These are phyloP conservation scores for Arion vulgaris DNA, from an alignment of 1,140 invertebrate genomes.

Conservation along the genomic window DNA sequence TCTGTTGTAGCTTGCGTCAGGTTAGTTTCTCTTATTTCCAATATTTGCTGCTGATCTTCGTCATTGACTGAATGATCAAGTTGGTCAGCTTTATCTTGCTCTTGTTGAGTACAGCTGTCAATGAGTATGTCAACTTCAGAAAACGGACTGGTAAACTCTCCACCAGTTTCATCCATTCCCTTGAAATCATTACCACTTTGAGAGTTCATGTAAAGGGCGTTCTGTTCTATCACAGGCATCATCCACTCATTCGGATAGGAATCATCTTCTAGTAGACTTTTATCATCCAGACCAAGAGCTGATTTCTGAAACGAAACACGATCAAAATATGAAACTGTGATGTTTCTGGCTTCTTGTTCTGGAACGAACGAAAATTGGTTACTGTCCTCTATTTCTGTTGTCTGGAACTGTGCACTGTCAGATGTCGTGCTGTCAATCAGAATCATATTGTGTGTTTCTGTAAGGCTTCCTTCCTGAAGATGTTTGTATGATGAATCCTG, in stretches of 20 bases:
- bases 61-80: background rate
- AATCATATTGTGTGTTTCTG: background rate
- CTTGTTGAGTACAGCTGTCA: too few relatives aligned
- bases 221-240: background rate
- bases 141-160: background rate
- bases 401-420: background rate
- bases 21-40: too few relatives aligned
- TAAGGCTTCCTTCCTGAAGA: background rate
- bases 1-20: background rate
- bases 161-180: background rate
- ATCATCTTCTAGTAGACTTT: background rate
- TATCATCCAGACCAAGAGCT: background rate
- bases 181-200: background rate
- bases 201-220: background rate
- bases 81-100: too few relatives aligned
- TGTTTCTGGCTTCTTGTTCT: background rate
- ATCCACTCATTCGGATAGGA: constrained; percentile 27
- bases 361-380: background rate
- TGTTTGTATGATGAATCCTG: background rate
- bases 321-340: background rate
- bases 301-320: background rate
- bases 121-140: background rate
- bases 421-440: background rate
- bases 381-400: background rate
- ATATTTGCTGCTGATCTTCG: too few relatives aligned